Conservation (phyloP, 2,797 vertebrate genomes). For the Sus cebifrons region DNA sequence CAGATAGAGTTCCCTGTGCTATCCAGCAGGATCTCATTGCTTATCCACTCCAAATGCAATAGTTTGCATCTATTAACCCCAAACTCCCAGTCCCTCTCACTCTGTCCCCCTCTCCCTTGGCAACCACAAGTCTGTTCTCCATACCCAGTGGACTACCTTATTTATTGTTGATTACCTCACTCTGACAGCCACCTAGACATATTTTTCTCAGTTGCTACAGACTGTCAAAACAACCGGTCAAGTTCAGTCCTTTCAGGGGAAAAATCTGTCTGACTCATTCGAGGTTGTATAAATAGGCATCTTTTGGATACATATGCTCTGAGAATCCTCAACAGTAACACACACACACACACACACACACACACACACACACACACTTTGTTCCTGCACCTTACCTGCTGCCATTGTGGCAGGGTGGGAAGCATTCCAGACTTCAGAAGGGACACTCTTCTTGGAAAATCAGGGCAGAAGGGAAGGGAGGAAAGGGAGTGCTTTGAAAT, state of each 20-base stretch:
- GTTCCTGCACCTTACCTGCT: neutral
- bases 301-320: neutral
- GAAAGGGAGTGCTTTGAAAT: neutral
- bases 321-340: neutral
- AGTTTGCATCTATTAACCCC: too few species aligned
- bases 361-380: neutral
- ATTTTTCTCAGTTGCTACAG: neutral
- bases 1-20: too few species aligned
- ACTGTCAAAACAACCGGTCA: slow-evolving; percentile 14
- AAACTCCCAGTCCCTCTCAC: too few species aligned
- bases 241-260: neutral
- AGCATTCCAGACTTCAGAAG: neutral
- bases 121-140: neutral
- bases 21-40: too few species aligned
- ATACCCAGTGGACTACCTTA: neutral
- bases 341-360: neutral
- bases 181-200: neutral
- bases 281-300: neutral
- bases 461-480: neutral
- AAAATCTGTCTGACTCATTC: neutral
- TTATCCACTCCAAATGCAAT: too few species aligned
- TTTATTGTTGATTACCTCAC: slow-evolving; percentile 1
- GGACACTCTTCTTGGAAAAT: neutral
- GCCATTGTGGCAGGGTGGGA: neutral
- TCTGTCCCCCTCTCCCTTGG: too few species aligned